Conservation (phyloP, 2,888 invertebrate species). For the Orthosia cruda region DNA sequence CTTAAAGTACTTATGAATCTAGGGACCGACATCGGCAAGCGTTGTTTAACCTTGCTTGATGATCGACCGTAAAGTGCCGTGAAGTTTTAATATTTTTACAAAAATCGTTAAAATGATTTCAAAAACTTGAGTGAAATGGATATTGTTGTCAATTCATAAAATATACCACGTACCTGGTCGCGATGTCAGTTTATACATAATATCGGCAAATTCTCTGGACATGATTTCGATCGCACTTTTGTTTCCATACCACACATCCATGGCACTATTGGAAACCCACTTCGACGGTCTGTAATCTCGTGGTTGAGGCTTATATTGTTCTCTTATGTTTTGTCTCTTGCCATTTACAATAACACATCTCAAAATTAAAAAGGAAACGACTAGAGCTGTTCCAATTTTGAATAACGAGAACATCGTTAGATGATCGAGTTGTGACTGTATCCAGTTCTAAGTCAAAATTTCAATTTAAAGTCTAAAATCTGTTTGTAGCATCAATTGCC, state of each 20-base stretch:
- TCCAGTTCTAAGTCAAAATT: not conserved
- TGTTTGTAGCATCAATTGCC: constrained; percentile 13
- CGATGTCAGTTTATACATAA: constrained; percentile 76
- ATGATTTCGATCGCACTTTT: constrained; percentile 80
- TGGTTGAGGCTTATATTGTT: constrained; percentile 33
- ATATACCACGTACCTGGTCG: constrained; percentile 74
- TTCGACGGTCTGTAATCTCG: constrained; percentile 80
- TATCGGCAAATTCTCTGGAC: constrained; percentile 78
- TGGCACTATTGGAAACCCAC: constrained; percentile 82
- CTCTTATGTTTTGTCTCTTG: constrained; percentile 58
- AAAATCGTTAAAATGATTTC: too few species aligned
- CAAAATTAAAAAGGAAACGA: constrained; percentile 48
- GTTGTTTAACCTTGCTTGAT: too few species aligned
- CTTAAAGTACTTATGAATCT: too few species aligned
- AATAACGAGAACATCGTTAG: constrained; percentile 28
- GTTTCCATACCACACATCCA: constrained; percentile 86
- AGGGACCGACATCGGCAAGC: too few species aligned
- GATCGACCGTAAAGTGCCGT: too few species aligned
- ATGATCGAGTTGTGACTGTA: constrained; percentile 12
- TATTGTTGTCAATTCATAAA: too few species aligned
- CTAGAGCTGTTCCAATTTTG: constrained; percentile 9
- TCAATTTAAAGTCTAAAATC: not conserved
- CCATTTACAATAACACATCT: constrained; percentile 60
- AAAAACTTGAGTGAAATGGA: too few species aligned
- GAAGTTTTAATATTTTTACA: too few species aligned